A percentile compares a stretch with the other conserved stretches of the same genome.
phyloP scores from a whole-genome alignment of 2,888 invertebrate species.

The Tipula lateralis region DNA sequence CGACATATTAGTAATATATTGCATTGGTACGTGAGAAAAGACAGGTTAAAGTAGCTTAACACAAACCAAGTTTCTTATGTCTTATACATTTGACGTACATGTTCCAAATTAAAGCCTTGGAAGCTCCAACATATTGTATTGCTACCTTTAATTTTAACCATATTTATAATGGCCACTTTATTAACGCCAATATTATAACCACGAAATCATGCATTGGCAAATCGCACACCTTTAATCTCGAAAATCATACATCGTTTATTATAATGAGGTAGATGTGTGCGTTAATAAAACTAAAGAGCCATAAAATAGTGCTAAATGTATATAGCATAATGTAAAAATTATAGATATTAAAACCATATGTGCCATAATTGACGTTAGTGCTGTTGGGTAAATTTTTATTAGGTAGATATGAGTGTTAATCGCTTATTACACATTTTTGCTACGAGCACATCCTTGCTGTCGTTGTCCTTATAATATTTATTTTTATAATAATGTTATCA shows the following conservation, averaged over 20 bases:
- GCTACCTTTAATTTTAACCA: too few relatives aligned
- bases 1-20: too few relatives aligned
- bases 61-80: too few relatives aligned
- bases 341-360: not conserved
- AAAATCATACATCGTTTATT: not conserved
- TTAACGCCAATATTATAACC: too few relatives aligned
- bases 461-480: not conserved
- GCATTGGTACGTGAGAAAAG: too few relatives aligned
- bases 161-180: too few relatives aligned
- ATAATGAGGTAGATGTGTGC: not conserved
- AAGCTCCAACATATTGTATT: too few relatives aligned
- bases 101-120: too few relatives aligned
- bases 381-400: not conserved
- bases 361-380: constrained; percentile 9
- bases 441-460: not conserved
- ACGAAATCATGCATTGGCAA: not conserved
- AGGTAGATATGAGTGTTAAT: constrained; percentile 11
- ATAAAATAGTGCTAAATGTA: not conserved
- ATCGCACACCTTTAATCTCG: not conserved
- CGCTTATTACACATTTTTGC: not conserved
- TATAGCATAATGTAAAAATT: not conserved
- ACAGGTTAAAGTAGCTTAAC: too few relatives aligned
- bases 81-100: too few relatives aligned
- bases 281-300: not conserved
- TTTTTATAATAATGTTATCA: not conserved